Conservation (phyloP, 1,140 invertebrate genomes). For the Eulimnadia texana region DNA sequence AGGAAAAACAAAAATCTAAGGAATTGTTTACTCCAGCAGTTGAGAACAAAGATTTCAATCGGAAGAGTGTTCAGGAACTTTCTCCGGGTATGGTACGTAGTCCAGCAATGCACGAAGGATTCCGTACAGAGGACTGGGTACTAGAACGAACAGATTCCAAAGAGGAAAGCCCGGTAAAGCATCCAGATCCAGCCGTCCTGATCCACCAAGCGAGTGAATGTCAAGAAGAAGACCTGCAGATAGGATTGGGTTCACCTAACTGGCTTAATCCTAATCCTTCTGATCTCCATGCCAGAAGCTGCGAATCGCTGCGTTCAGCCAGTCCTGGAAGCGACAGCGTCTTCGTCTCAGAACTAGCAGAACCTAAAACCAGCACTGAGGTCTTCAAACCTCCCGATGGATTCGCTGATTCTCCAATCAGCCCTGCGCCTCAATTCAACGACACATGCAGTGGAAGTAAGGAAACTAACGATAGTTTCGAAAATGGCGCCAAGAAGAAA, state of each 20-base stretch:
- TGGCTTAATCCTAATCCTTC: slow-evolving; percentile 1
- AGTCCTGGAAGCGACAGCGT: slow-evolving; percentile 76
- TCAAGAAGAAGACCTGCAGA: not conserved
- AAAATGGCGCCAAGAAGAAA: not conserved
- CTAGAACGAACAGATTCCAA: slow-evolving; percentile 22
- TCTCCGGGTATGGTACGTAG: slow-evolving; percentile 29
- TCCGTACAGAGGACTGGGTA: slow-evolving; percentile 31
- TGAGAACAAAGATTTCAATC: not conserved
- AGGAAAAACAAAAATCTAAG: not conserved
- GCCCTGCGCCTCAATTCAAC: slow-evolving; percentile 6
- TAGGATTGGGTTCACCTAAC: not conserved
- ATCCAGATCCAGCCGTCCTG: slow-evolving; percentile 20
- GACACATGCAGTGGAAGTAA: not conserved
- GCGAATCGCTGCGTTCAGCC: slow-evolving; percentile 63
- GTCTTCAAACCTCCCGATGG: slow-evolving; percentile 55
- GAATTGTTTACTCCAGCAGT: not conserved
- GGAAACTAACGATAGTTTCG: not conserved
- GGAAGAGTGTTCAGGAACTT: slow-evolving; percentile 10
- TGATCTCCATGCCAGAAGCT: slow-evolving; percentile 34
- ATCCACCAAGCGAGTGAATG: slow-evolving; percentile 44
- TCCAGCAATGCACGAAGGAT: slow-evolving; percentile 31
- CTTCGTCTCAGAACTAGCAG: slow-evolving; percentile 53
- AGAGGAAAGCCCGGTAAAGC: slow-evolving; percentile 12
- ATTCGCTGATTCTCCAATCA: slow-evolving; percentile 65
- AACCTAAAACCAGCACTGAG: slow-evolving; percentile 12